A percentile compares a stretch with the other conserved stretches of the same genome.
Evolutionary conservation across 2,888 invertebrate genomes (phyloP).

Genomic region (Hymenopus coronatus): DNA sequence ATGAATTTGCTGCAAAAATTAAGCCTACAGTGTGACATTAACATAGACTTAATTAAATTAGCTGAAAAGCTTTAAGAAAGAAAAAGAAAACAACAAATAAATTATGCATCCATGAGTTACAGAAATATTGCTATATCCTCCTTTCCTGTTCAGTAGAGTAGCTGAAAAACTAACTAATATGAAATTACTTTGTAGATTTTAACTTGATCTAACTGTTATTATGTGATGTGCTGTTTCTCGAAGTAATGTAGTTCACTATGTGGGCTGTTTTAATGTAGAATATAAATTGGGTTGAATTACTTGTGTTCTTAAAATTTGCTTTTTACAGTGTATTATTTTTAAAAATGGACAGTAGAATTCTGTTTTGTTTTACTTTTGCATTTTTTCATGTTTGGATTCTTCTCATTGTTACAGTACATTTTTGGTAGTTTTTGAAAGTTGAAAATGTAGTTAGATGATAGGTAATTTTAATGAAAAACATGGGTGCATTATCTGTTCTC

Average conservation of each 20-base stretch:
- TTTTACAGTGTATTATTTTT: neutral
- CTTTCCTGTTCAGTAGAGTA: neutral
- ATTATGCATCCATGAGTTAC: neutral
- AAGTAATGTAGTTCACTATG: neutral
- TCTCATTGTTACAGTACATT: neutral
- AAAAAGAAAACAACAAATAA: neutral
- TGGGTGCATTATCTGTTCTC: neutral
- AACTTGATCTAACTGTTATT: neutral
- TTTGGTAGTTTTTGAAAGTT: neutral
- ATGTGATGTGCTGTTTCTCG: neutral
- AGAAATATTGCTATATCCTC: neutral
- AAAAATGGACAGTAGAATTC: neutral
- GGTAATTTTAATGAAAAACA: neutral
- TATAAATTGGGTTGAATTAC: neutral
- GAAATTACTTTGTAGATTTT: neutral
- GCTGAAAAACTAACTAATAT: neutral
- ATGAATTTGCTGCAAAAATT: neutral
- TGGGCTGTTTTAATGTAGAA: neutral
- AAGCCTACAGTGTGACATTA: neutral
- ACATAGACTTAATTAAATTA: neutral
- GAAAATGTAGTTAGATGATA: neutral
- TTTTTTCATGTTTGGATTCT: neutral
- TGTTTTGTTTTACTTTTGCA: neutral
- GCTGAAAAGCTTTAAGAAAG: neutral
- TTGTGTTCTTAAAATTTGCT: neutral